These are phyloP conservation scores for Fregata magnificens DNA, from an alignment of 2,113 vertebrate genomes.

Conservation along the genomic window DNA sequence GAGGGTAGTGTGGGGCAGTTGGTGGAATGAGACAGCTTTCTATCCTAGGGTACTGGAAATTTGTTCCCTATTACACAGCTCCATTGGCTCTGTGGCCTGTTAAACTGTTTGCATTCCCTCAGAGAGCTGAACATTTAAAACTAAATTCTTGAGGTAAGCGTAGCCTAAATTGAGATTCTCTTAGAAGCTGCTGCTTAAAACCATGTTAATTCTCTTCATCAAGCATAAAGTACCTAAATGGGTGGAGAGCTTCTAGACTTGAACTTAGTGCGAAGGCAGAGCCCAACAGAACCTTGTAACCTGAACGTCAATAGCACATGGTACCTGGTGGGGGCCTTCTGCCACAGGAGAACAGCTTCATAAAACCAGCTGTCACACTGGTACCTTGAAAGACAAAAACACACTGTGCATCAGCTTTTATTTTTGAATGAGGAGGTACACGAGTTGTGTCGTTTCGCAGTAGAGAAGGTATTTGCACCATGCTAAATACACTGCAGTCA, in stretches of 20 bases:
- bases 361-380: not conserved
- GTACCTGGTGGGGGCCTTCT: not conserved
- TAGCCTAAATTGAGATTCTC: not conserved
- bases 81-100: not conserved
- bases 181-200: not conserved
- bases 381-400: not conserved
- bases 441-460: not conserved
- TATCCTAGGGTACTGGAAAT: not conserved
- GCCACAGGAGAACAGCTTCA: not conserved
- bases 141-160: not conserved
- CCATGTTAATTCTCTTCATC: not conserved
- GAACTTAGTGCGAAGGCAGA: not conserved
- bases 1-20: not conserved
- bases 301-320: fast-evolving
- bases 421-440: not conserved
- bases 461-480: not conserved
- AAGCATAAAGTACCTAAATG: not conserved
- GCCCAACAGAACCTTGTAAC: not conserved
- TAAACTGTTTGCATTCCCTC: not conserved
- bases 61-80: not conserved
- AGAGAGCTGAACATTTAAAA: not conserved
- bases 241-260: not conserved
- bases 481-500: not conserved
- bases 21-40: not conserved
- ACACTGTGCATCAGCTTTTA: not conserved